These are phyloP conservation scores for Mercenaria mercenaria DNA, from an alignment of 1,140 invertebrate species.

Conservation along the genomic window DNA sequence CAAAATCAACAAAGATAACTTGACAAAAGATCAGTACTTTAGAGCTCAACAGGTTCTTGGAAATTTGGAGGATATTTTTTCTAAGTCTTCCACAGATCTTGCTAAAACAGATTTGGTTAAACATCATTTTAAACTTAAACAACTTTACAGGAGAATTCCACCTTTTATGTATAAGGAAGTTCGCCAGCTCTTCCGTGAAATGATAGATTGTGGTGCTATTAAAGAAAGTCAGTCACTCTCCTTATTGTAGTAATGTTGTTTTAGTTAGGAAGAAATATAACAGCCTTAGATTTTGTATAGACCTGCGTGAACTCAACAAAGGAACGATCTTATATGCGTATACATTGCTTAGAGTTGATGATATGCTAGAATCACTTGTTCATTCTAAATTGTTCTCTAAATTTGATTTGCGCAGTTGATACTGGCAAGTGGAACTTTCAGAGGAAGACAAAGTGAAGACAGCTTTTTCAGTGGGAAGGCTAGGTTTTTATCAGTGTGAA, in stretches of 20 bases:
- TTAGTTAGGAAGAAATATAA: conserved; percentile 25
- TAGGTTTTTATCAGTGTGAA: neutral
- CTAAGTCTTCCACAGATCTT: conserved; percentile 8
- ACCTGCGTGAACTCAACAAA: conserved; percentile 2
- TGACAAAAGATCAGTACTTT: conserved; percentile 1
- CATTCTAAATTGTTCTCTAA: conserved; percentile 12
- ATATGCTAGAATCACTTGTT: conserved; percentile 1
- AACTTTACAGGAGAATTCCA: conserved; percentile 33
- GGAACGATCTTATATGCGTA: neutral
- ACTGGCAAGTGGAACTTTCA: neutral
- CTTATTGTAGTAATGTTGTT: conserved; percentile 20
- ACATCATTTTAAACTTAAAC: conserved; percentile 41
- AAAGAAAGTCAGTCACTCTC: conserved; percentile 4
- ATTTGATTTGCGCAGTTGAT: neutral
- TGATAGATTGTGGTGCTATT: conserved; percentile 19
- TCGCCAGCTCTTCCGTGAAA: conserved; percentile 21
- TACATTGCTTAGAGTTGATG: conserved; percentile 28
- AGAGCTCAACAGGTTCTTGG: conserved; percentile 29
- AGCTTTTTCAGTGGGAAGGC: neutral
- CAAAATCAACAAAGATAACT: conserved; percentile 32
- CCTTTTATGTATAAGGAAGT: conserved; percentile 55
- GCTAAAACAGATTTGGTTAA: conserved; percentile 27
- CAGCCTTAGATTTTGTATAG: conserved; percentile 25
- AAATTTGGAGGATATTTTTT: conserved; percentile 53
- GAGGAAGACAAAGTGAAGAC: neutral